These are phyloP conservation scores for Xiphophorus hellerii DNA, from an alignment of 2,113 vertebrate species.

Conservation along the genomic window DNA sequence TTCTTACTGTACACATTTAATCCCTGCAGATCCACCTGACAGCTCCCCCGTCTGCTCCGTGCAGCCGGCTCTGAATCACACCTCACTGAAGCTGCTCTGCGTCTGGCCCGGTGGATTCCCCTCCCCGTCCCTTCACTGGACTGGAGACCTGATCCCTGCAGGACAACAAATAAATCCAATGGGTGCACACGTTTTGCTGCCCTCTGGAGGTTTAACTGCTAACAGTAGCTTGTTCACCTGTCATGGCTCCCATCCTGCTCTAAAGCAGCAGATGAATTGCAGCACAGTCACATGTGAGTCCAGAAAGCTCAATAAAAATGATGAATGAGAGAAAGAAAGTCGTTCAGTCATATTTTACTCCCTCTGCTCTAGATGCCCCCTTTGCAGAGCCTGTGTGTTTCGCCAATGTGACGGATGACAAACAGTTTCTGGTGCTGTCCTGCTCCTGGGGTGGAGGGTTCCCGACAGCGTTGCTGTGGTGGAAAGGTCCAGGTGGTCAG, in stretches of 20 bases:
- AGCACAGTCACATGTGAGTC: slow-evolving; percentile 82
- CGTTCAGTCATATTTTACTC: not conserved
- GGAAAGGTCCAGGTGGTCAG: slow-evolving; percentile 74
- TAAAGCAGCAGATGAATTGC: slow-evolving; percentile 72
- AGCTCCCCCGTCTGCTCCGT: slow-evolving; percentile 84
- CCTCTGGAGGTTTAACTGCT: slow-evolving; percentile 49
- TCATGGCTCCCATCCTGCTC: slow-evolving; percentile 76
- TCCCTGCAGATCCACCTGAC: slow-evolving; percentile 84
- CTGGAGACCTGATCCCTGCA: slow-evolving; percentile 58
- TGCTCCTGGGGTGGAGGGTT: slow-evolving; percentile 87
- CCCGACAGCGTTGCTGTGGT: slow-evolving; percentile 81
- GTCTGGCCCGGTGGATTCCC: slow-evolving; percentile 87
- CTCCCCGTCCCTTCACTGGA: slow-evolving; percentile 82
- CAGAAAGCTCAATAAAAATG: not conserved
- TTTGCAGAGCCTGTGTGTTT: slow-evolving; percentile 76
- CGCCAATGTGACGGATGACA: slow-evolving; percentile 77
- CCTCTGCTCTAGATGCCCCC: slow-evolving; percentile 78
- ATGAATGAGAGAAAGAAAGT: not conserved
- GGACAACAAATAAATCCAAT: slow-evolving; percentile 29
- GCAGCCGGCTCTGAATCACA: slow-evolving; percentile 77
- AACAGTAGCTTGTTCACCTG: slow-evolving; percentile 85
- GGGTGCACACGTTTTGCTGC: slow-evolving; percentile 79
- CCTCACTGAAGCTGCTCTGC: slow-evolving; percentile 82
- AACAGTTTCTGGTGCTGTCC: slow-evolving; percentile 84
- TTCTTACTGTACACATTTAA: slow-evolving; percentile 13